Percentiles rank a stretch among this genome's conserved stretches.
These are phyloP conservation scores for Hipparchia sbordonii DNA, from an alignment of 2,888 invertebrate species.

Conservation along the genomic window DNA sequence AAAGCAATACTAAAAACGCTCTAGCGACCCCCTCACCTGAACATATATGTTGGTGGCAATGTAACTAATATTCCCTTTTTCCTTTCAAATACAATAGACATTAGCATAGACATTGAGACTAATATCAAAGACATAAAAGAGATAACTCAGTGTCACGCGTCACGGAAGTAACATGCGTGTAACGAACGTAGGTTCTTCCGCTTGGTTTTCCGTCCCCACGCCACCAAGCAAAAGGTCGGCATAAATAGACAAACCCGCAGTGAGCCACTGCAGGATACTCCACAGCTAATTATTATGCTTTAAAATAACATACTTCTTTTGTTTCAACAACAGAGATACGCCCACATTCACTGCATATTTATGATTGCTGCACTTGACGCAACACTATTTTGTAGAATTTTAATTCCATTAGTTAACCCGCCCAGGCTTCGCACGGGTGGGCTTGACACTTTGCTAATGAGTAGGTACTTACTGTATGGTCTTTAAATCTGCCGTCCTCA, in stretches of 20 bases:
- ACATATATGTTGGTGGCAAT: no score
- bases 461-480: no score
- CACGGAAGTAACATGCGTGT: conserved; percentile 29
- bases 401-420: no score
- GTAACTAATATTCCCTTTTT: no score
- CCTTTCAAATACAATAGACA: no score
- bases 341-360: conserved; percentile 13
- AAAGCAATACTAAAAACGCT: no score
- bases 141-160: conserved; percentile 12
- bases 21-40: no score
- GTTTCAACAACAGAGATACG: conserved; percentile 9
- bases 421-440: no score
- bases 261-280: conserved; percentile 25
- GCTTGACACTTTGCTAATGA: no score
- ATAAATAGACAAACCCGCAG: conserved; percentile 38
- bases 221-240: conserved; percentile 25
- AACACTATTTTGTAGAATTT: not conserved
- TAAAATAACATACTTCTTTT: conserved; percentile 22
- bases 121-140: conserved; percentile 9
- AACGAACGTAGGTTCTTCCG: conserved; percentile 19
- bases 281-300: conserved; percentile 29
- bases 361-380: not conserved
- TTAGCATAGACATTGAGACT: no score
- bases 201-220: conserved; percentile 27
- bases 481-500: no score